phyloP scores from a whole-genome alignment of 2,797 vertebrate species.

The Parambassis ranga region DNA sequence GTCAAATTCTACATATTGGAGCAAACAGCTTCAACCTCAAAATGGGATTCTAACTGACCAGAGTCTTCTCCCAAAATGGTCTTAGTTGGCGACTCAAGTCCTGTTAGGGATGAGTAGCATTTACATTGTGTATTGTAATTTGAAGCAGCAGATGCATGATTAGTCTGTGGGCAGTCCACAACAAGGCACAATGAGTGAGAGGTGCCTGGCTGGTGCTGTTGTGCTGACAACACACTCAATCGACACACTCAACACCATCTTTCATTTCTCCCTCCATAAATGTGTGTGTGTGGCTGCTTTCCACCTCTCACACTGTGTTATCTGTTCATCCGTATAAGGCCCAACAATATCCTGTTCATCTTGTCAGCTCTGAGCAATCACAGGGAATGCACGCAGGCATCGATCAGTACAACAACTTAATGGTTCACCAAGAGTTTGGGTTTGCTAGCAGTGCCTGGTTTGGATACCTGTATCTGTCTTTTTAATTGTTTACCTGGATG shows the following conservation, averaged over 20 bases:
- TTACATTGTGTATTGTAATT: conserved; percentile 44
- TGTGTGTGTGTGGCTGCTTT: conserved; percentile 28
- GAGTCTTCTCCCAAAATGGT: neutral
- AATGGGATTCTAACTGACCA: neutral
- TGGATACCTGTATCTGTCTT: conserved; percentile 12
- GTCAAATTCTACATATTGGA: neutral
- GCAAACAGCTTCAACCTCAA: fast-evolving
- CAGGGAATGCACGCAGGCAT: conserved; percentile 1
- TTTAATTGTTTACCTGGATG: conserved; percentile 13
- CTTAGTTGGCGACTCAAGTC: too few species aligned
- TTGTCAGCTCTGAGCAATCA: conserved; percentile 29
- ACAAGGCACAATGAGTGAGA: conserved; percentile 43
- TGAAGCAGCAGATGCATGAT: conserved; percentile 34
- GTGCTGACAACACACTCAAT: conserved; percentile 49
- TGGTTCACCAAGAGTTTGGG: conserved; percentile 10
- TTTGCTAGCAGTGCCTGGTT: conserved; percentile 6
- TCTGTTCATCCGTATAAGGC: conserved; percentile 34
- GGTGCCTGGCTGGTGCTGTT: conserved; percentile 55
- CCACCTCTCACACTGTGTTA: conserved; percentile 36
- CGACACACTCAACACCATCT: conserved; percentile 47
- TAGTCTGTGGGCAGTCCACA: conserved; percentile 29
- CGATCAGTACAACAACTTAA: conserved; percentile 4
- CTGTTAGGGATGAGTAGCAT: too few species aligned
- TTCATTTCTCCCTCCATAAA: conserved; percentile 27
- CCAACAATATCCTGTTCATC: conserved; percentile 50